Conservation (phyloP, 2,888 invertebrate species). For the Caenorhabditis zanzibari region DNA sequence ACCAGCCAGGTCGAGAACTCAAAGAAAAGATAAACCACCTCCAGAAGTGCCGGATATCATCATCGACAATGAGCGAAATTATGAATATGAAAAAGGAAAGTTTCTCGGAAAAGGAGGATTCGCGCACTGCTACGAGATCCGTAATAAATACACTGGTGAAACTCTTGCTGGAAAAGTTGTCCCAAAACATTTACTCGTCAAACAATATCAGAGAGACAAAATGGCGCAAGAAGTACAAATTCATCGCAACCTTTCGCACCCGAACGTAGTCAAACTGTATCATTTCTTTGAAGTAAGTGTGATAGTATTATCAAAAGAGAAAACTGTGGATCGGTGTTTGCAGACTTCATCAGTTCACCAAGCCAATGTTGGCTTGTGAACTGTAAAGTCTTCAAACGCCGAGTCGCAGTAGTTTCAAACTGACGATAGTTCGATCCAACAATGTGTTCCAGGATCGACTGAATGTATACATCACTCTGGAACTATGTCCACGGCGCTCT, state of each 20-base stretch:
- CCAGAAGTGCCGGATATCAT: slow-evolving; percentile 61
- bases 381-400: too few relatives aligned
- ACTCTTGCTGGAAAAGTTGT: slow-evolving; percentile 97
- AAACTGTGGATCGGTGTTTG: too few relatives aligned
- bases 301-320: too few relatives aligned
- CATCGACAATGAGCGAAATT: slow-evolving; percentile 37
- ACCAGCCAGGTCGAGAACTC: slow-evolving; percentile 29
- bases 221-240: slow-evolving; percentile 92
- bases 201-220: slow-evolving; percentile 96
- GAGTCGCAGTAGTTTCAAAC: too few relatives aligned
- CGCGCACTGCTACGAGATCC: slow-evolving; percentile 92
- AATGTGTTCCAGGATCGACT: slow-evolving; percentile 87
- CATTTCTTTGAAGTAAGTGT: slow-evolving; percentile 91
- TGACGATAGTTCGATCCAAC: too few relatives aligned
- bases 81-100: slow-evolving; percentile 83
- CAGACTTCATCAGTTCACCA: too few relatives aligned
- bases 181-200: slow-evolving; percentile 93
- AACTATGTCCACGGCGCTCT: slow-evolving; percentile 95
- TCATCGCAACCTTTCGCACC: slow-evolving; percentile 92
- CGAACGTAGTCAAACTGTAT: slow-evolving; percentile 94
- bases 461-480: slow-evolving; percentile 93
- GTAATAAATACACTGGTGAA: slow-evolving; percentile 89
- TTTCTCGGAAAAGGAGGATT: slow-evolving; percentile 85
- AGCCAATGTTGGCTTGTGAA: too few relatives aligned
- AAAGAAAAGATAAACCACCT: slow-evolving; percentile 55